These are phyloP conservation scores for Aptenodytes patagonicus DNA, from an alignment of 2,113 vertebrate genomes.

Conservation along the genomic window DNA sequence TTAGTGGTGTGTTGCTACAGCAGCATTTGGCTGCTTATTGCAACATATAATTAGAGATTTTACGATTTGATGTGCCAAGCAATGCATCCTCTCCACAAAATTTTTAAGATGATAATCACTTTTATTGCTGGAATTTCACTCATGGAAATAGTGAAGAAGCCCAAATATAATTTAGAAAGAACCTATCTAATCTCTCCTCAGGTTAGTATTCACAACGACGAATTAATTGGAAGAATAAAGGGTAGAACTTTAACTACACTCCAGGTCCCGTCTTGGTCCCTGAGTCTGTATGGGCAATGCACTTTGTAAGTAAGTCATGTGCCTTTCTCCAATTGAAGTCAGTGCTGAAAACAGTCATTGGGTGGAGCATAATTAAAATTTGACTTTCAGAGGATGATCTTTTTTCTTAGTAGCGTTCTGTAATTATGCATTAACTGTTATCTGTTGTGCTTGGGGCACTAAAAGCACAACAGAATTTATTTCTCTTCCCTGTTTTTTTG, in stretches of 20 bases:
- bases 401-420: neutral
- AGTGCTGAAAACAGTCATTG: neutral
- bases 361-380: constrained; percentile 10
- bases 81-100: neutral
- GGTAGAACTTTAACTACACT: neutral
- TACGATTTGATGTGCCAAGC: neutral
- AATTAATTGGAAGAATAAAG: neutral
- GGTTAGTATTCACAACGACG: neutral
- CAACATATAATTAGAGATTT: neutral
- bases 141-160: neutral
- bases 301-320: neutral
- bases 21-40: constrained; percentile 14
- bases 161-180: neutral
- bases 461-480: neutral
- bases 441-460: neutral
- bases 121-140: constrained; percentile 15
- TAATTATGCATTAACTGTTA: constrained; percentile 22
- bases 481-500: neutral
- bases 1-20: constrained; percentile 11
- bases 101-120: neutral
- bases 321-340: neutral
- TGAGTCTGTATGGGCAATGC: neutral
- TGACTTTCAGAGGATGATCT: neutral
- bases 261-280: neutral
- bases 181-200: neutral